A percentile compares a stretch with the other conserved stretches of the same genome.
Evolutionary conservation across 1,140 invertebrate species (phyloP).

Genomic region (Lethocerus indicus): DNA sequence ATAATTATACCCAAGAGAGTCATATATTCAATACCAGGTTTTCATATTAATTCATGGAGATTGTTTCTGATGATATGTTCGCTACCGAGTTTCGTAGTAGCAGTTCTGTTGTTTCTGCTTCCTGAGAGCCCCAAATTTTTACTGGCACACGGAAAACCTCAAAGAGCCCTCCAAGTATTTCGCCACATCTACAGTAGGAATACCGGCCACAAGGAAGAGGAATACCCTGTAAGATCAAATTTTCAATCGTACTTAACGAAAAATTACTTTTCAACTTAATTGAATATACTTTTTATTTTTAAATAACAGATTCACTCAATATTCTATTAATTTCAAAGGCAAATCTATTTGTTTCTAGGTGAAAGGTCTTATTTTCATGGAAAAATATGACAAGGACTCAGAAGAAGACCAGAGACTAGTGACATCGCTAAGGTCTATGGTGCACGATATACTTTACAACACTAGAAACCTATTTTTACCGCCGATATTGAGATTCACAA

Average conservation of each 20-base stretch:
- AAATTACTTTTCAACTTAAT: not conserved
- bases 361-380: conserved; percentile 5
- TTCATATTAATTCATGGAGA: conserved; percentile 79
- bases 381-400: too few species aligned
- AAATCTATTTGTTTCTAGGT: too few species aligned
- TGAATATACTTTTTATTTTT: not conserved
- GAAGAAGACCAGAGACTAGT: too few species aligned
- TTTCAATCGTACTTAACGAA: not conserved
- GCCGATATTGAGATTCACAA: conserved; percentile 61
- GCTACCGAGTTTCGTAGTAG: conserved; percentile 68
- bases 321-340: too few species aligned
- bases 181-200: conserved; percentile 61
- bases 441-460: conserved; percentile 56
- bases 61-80: conserved; percentile 78
- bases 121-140: conserved; percentile 89
- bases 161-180: conserved; percentile 64
- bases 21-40: conserved; percentile 21
- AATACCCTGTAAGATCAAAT: conserved; percentile 39
- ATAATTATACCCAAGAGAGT: conserved; percentile 52
- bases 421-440: conserved; percentile 33
- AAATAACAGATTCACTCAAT: too few species aligned
- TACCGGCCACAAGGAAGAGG: conserved; percentile 48
- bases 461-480: conserved; percentile 60
- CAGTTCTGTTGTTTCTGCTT: conserved; percentile 58
- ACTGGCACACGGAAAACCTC: conserved; percentile 51